phyloP scores from a whole-genome alignment of 2,888 invertebrate genomes.

The Heliconius cydno region DNA sequence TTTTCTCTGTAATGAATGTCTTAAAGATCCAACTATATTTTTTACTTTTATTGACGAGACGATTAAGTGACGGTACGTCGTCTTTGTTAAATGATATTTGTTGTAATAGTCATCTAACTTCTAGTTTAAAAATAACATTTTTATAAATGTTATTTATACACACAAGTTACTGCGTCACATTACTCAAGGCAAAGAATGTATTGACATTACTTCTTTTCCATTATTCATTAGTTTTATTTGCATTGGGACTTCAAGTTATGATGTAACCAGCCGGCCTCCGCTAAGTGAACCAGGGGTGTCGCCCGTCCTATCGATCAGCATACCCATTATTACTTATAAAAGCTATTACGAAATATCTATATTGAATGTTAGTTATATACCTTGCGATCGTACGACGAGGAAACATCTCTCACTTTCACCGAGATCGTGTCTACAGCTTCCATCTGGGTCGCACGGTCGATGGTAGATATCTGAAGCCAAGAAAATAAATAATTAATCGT shows the following conservation, averaged over 20 bases:
- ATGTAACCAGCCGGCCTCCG: slow-evolving; percentile 62
- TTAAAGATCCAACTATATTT: too few relatives aligned
- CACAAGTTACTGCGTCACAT: neutral
- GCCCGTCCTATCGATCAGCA: slow-evolving; percentile 63
- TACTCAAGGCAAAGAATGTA: slow-evolving; percentile 19
- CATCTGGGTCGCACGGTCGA: slow-evolving; percentile 66
- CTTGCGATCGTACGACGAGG: slow-evolving; percentile 55
- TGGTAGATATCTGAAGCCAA: slow-evolving; percentile 55
- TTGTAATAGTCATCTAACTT: neutral
- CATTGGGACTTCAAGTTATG: slow-evolving; percentile 48
- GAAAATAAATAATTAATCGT: slow-evolving; percentile 50
- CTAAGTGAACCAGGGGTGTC: slow-evolving; percentile 59
- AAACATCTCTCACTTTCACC: slow-evolving; percentile 76
- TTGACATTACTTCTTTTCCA: slow-evolving; percentile 20
- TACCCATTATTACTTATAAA: slow-evolving; percentile 57
- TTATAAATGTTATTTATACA: neutral
- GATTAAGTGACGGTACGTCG: neutral
- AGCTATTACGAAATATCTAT: slow-evolving; percentile 73
- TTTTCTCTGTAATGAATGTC: too few relatives aligned
- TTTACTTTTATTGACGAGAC: too few relatives aligned
- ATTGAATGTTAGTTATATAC: slow-evolving; percentile 57
- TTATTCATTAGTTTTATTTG: slow-evolving; percentile 27
- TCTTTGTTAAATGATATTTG: neutral
- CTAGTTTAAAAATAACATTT: neutral
- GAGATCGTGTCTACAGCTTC: slow-evolving; percentile 56